A percentile compares a stretch with the other conserved stretches of the same genome.
These are phyloP conservation scores for Epicampocera succincta DNA, from an alignment of 2,888 invertebrate genomes.

Conservation along the genomic window DNA sequence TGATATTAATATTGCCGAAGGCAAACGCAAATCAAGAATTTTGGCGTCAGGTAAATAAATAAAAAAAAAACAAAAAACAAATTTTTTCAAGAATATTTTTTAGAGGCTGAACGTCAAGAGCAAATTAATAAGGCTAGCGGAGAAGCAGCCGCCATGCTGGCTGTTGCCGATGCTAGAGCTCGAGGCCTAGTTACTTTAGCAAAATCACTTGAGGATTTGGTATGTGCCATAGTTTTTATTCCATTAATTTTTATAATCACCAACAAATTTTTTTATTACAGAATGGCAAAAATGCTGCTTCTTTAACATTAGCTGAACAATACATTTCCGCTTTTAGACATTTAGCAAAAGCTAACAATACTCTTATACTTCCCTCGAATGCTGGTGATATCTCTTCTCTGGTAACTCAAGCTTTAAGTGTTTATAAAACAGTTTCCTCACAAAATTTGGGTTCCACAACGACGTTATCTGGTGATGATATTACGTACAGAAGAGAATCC, in stretches of 20 bases:
- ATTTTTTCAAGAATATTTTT: neutral
- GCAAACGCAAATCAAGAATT: constrained; percentile 94
- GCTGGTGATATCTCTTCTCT: constrained; percentile 84
- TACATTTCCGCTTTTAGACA: constrained; percentile 97
- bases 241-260: neutral
- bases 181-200: constrained; percentile 91
- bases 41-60: constrained; percentile 89
- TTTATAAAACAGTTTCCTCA: constrained; percentile 78
- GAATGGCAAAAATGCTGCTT: constrained; percentile 94
- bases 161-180: constrained; percentile 95
- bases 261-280: constrained; percentile 75
- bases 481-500: constrained; percentile 37
- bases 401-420: constrained; percentile 80
- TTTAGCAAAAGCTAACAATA: constrained; percentile 96
- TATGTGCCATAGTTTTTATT: constrained; percentile 13
- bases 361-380: constrained; percentile 95
- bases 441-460: constrained; percentile 61
- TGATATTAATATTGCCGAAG: constrained; percentile 98
- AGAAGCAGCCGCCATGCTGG: constrained; percentile 94
- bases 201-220: constrained; percentile 81
- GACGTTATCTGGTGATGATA: constrained; percentile 60
- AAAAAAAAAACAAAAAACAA: neutral
- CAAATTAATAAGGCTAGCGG: constrained; percentile 96
- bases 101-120: constrained; percentile 96
- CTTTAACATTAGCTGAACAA: constrained; percentile 95